Percentiles rank a stretch among this genome's conserved stretches.
Evolutionary conservation across 2,113 vertebrate species (phyloP).

Genomic region (Todiramphus saurophagus): DNA sequence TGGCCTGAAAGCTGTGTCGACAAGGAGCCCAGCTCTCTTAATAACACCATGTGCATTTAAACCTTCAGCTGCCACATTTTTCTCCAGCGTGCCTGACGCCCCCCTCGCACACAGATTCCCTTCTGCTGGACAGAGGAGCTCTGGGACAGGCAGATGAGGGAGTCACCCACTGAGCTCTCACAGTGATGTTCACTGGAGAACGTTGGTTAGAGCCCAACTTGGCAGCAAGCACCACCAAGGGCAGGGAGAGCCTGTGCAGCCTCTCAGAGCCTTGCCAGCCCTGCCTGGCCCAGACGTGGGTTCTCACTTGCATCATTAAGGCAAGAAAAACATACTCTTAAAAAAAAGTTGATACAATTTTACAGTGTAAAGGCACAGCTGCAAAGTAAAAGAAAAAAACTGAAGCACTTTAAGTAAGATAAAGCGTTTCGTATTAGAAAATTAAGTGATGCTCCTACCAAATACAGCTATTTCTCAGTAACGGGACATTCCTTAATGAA

Average conservation of each 20-base stretch:
- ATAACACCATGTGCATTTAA: not conserved
- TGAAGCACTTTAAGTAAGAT: not conserved
- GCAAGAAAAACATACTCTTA: not conserved
- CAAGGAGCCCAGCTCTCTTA: not conserved
- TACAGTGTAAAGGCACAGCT: not conserved
- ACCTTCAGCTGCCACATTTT: not conserved
- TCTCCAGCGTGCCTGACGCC: not conserved
- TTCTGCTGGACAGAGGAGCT: fast-evolving
- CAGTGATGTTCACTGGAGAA: fast-evolving
- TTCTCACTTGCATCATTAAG: not conserved
- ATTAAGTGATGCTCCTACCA: not conserved
- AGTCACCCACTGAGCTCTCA: not conserved
- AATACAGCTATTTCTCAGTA: not conserved
- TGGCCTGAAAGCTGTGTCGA: fast-evolving
- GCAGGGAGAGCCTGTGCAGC: not conserved
- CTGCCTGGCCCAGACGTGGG: not conserved
- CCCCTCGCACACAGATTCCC: not conserved
- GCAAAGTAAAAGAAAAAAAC: not conserved
- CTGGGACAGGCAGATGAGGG: not conserved
- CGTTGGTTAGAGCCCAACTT: not conserved
- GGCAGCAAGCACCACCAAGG: not conserved
- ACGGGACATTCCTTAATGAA: not conserved
- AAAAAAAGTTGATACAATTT: not conserved
- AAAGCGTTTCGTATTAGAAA: not conserved
- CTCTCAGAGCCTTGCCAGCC: not conserved